Evolutionary conservation across 2,797 vertebrate species (phyloP).

Genomic region (Todus mexicanus): DNA sequence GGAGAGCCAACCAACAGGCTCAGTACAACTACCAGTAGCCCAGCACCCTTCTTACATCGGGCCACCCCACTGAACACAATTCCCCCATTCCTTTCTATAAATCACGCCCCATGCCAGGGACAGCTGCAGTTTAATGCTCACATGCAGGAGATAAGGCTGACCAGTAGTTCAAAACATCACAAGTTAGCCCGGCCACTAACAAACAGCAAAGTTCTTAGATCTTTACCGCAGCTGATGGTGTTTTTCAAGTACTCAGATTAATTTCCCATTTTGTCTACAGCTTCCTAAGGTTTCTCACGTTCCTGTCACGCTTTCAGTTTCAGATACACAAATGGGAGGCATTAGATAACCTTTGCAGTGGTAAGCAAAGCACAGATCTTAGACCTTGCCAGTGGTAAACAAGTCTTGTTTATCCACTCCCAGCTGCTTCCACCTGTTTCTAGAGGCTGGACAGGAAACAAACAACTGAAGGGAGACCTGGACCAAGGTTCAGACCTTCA

Average conservation of each 20-base stretch:
- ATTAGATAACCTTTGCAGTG: background rate
- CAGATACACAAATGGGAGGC: background rate
- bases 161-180: background rate
- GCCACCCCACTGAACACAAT: background rate
- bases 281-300: background rate
- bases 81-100: background rate
- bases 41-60: background rate
- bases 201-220: background rate
- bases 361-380: conserved; percentile 7
- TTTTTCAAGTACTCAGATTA: background rate
- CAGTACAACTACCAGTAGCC: background rate
- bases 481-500: background rate
- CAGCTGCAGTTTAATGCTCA: background rate
- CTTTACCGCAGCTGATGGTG: background rate
- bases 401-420: background rate
- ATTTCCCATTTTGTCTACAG: conserved; percentile 7
- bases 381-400: conserved; percentile 1
- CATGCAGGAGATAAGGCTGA: background rate
- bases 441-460: background rate
- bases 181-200: background rate
- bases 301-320: conserved; percentile 2
- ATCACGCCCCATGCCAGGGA: background rate
- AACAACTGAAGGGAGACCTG: background rate
- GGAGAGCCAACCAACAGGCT: background rate
- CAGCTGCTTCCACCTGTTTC: background rate